Base-by-base conservation (phyloP, 35 echinoderm and acorn worm species). In the Apostichopus parvimensis region DNA sequence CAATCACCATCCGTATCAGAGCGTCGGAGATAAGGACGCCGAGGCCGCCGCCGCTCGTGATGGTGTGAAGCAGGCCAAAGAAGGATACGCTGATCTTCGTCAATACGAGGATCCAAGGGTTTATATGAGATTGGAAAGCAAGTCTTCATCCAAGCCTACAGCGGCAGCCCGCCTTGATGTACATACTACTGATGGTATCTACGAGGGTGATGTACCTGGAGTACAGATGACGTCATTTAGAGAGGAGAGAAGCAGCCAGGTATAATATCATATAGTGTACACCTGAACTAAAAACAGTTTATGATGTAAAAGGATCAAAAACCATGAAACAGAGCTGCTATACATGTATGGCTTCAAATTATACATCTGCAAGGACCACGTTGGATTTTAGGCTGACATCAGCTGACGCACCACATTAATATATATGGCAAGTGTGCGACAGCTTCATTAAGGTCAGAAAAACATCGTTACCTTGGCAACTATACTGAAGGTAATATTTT, bases 61-160 rank as follows among this genome's bases (percentile, higher is more conserved):
- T 25, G 20, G 57, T 1, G 57, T 15, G 8, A n/a, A 12, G 59
- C 56, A 26, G 20, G 10, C 10, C 6, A 87, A 25, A 20, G 85
- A 71, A 1, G 6, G 3, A 28, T 87, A 87, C 20, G 85, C 85
- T 20, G 85, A 87, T 25, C 57, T 87, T 18, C 57, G 85, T 24
- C 57, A 22, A 57, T 87, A 87, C 85, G 85, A 62, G 9, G 85
- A 87, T 5, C 59, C 85, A 64, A 87, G 85, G 85, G 58, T 87
- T 7, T 87, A 87, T 18, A 71, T 71, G 85, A 56, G 85, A 59
- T 21, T 87, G 5, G 85, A 87, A 52, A 87, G 85, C 57, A 71
- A 62, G 57, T 87, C 85, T 25, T 87, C 83, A 13, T 24, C 79
- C 34, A 53, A 53, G 52, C 79, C 79, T 10, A 45, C 34, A 45